phyloP scores from a whole-genome alignment of 2,888 invertebrate species.

The Drosophila mimetica region DNA sequence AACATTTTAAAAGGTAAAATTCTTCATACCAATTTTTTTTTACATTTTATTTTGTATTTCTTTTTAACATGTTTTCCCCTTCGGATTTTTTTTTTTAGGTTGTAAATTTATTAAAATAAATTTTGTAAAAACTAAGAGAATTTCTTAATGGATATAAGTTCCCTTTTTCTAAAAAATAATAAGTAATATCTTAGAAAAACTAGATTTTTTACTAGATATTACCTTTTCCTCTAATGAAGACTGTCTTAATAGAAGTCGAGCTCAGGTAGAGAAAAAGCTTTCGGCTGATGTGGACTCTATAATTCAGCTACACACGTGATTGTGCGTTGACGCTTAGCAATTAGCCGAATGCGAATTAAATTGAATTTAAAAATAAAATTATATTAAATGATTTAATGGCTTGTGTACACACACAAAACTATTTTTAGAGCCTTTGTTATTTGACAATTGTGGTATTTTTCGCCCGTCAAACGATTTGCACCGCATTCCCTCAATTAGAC shows the following conservation, averaged over 20 bases:
- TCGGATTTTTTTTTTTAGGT: no score
- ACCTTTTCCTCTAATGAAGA: no score
- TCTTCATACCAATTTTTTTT: no score
- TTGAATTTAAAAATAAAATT: slow-evolving; percentile 37
- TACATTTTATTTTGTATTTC: no score
- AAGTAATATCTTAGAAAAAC: no score
- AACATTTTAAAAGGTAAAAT: no score
- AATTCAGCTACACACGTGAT: slow-evolving; percentile 27
- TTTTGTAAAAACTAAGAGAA: no score
- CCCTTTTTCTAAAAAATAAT: no score
- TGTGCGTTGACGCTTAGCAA: slow-evolving; percentile 33
- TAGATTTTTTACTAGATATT: no score
- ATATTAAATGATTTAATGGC: slow-evolving; percentile 31
- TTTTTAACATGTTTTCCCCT: no score
- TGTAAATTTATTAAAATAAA: no score
- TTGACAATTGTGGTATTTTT: neutral
- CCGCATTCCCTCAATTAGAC: slow-evolving; percentile 23
- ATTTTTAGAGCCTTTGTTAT: slow-evolving; percentile 27
- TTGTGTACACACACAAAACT: slow-evolving; percentile 18
- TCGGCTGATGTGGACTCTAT: slow-evolving; percentile 18
- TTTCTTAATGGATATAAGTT: no score
- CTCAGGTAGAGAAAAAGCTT: slow-evolving; percentile 30
- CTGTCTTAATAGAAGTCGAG: slow-evolving; percentile 14
- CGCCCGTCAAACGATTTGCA: slow-evolving; percentile 12
- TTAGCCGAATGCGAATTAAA: slow-evolving; percentile 29